Conservation (phyloP, 1,140 invertebrate genomes). For the Drosophila jambulina region DNA sequence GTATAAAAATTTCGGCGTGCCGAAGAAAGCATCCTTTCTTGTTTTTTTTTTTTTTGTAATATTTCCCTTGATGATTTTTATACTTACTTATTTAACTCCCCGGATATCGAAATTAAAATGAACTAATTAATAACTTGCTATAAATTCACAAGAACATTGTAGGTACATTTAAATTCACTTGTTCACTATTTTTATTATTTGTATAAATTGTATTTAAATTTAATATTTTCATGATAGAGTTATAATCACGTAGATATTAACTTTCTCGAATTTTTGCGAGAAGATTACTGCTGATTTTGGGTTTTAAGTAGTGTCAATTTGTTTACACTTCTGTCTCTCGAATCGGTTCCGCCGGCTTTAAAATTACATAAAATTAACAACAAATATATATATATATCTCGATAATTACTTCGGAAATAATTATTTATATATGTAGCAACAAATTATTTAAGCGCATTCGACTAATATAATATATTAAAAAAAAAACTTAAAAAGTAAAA, state of each 20-base stretch:
- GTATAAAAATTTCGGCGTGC: too few relatives aligned
- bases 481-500: background rate
- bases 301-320: slow-evolving; percentile 75
- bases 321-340: slow-evolving; percentile 89
- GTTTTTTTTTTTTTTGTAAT: too few relatives aligned
- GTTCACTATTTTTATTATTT: slow-evolving; percentile 11
- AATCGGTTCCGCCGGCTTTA: slow-evolving; percentile 90
- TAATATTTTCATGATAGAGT: slow-evolving; percentile 3
- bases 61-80: background rate
- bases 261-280: slow-evolving; percentile 22
- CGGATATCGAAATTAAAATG: background rate
- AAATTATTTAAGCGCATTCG: slow-evolving; percentile 18
- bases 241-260: slow-evolving; percentile 6
- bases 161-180: background rate
- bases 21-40: too few relatives aligned
- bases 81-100: slow-evolving; percentile 9
- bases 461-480: slow-evolving; percentile 41
- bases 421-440: slow-evolving; percentile 38
- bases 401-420: slow-evolving; percentile 71
- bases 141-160: slow-evolving; percentile 1
- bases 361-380: slow-evolving; percentile 86
- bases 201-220: slow-evolving; percentile 1
- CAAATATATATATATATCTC: slow-evolving; percentile 82
- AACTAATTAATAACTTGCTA: background rate
- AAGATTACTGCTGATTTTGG: slow-evolving; percentile 43